Evolutionary conservation across 2,113 vertebrate genomes (phyloP).

Genomic region (Syngnathus floridae): DNA sequence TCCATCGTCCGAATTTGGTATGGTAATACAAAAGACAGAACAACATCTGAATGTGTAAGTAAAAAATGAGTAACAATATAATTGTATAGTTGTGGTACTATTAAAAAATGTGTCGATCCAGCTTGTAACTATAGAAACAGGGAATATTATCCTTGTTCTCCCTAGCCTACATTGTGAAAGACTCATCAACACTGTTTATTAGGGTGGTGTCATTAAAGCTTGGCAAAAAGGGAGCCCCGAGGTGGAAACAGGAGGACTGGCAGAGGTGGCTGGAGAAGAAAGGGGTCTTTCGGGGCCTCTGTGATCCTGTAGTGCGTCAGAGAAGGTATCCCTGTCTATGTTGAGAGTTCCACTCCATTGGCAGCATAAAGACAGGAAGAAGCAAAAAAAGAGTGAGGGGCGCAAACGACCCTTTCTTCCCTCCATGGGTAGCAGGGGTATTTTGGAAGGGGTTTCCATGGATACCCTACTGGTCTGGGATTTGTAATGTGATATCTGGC

Average conservation of each 20-base stretch:
- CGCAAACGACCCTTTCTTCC: slow-evolving; percentile 64
- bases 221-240: slow-evolving; percentile 40
- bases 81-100: not conserved
- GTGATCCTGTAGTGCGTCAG: slow-evolving; percentile 64
- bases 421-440: slow-evolving; percentile 60
- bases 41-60: not conserved
- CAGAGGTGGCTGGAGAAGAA: slow-evolving; percentile 24
- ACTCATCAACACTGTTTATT: slow-evolving; percentile 55
- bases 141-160: not conserved
- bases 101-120: not conserved
- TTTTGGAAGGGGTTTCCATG: slow-evolving; percentile 76
- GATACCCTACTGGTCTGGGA: slow-evolving; percentile 67
- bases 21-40: not conserved
- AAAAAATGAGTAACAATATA: not conserved
- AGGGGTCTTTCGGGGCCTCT: slow-evolving; percentile 26
- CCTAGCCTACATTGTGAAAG: slow-evolving; percentile 37
- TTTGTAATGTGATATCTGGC: slow-evolving; percentile 71
- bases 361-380: slow-evolving; percentile 55
- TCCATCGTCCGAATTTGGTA: not conserved
- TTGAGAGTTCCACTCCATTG: slow-evolving; percentile 69
- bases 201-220: slow-evolving; percentile 49
- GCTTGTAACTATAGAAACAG: not conserved
- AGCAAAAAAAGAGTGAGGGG: slow-evolving; percentile 44
- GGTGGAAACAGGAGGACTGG: slow-evolving; percentile 34
- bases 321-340: slow-evolving; percentile 67